Evolutionary conservation across 2,797 vertebrate genomes (phyloP), one percentile per base, ranked within the genome.

Genomic region (Chrosomus eos): DNA sequence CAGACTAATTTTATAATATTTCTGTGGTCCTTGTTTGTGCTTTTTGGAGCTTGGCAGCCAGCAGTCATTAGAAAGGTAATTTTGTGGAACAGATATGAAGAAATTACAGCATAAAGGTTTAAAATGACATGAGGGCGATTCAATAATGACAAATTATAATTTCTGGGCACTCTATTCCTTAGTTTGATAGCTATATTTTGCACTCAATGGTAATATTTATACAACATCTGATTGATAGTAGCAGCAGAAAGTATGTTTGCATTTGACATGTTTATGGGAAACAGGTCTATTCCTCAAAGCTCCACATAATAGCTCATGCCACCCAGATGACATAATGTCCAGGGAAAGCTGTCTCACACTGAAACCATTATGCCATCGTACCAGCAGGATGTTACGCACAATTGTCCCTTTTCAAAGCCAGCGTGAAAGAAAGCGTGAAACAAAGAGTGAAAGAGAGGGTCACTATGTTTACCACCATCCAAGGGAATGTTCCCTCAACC

Each of bases 341-440:
- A 75, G 62, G 28, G 68, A 86, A 88, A 81, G 48, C 81, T 60
- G 72, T 80, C 80, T 82, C 81, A 88, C 86, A 84, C 66, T 84
- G 45, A 73, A 82, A 67, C 80, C 74, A 81, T 85, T 88, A 85
- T 83, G 28, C 81, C 67, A 76, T 62, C 55, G 26, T 71, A 78
- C 58, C 85, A 80, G 82, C 89, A 83, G 88, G 86, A 89, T 82
- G 86, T 85, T 67, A 74, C 48, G 62, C 72, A 80, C 64, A 84
- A 73, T 88, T 68, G 82, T 67, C 62, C 66, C 77, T 76, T 81
- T 89, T 75, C 70, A 87, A 62, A 66, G 66, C 67, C 58, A 43
- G 67, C 19, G 38, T 71, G 74, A 87, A 86, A 84, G 68, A 85
- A 70, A 64, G 55, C 51, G 5, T 43, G 48, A 31, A 81, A 89